phyloP scores from a whole-genome alignment of 2,888 invertebrate species.

The Sinohyriopsis cumingii region DNA sequence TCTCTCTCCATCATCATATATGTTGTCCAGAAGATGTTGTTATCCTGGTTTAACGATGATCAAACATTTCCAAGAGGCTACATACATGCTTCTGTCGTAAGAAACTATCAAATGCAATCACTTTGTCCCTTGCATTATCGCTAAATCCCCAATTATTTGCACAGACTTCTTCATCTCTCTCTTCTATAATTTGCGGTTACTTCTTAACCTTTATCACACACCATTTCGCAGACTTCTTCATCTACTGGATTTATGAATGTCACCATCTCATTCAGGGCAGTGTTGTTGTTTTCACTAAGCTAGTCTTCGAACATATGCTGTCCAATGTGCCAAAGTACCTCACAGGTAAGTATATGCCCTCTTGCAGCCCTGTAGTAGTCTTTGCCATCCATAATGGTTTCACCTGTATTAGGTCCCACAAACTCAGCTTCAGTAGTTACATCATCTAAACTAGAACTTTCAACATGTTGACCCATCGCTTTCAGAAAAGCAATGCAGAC shows the following conservation, averaged over 20 bases:
- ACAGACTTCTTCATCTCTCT: no score
- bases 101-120: no score
- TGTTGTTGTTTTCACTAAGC: not conserved
- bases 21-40: conserved; percentile 1
- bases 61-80: no score
- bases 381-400: conserved; percentile 10
- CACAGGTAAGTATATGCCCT: conserved; percentile 10
- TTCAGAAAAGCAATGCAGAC: conserved; percentile 9
- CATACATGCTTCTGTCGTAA: no score
- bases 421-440: conserved; percentile 11
- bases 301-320: conserved; percentile 1
- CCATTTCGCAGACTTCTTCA: no score
- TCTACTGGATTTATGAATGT: not conserved
- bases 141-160: no score
- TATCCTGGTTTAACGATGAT: not conserved
- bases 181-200: no score
- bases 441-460: conserved; percentile 17
- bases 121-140: no score
- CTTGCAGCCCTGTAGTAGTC: conserved; percentile 11
- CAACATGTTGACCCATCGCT: conserved; percentile 16
- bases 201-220: no score
- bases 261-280: not conserved
- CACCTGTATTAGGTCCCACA: conserved; percentile 1
- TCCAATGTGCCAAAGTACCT: conserved; percentile 5
- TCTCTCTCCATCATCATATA: conserved; percentile 6